Conservation (phyloP, 2,888 invertebrate genomes). For the Sepioteuthis lessoniana region DNA sequence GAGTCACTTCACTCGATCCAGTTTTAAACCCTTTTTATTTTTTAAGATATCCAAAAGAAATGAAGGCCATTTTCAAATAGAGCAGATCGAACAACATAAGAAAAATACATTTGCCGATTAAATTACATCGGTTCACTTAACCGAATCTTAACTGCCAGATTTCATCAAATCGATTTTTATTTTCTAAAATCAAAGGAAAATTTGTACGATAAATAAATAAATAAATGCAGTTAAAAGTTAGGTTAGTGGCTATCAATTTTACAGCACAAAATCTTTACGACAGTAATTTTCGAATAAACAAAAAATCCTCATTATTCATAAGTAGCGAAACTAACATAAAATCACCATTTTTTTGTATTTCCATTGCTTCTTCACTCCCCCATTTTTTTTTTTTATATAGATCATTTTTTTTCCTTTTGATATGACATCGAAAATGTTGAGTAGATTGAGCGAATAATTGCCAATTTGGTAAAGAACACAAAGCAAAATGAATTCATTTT, state of each 20-base stretch:
- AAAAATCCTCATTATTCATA: neutral
- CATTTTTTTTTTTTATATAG: neutral
- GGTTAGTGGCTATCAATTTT: neutral
- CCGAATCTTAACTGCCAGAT: neutral
- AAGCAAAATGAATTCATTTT: neutral
- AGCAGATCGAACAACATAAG: too few species aligned
- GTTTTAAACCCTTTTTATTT: too few species aligned
- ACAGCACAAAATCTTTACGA: neutral
- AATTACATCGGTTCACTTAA: too few species aligned
- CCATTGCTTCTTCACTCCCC: neutral
- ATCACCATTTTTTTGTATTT: neutral
- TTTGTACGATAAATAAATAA: too few species aligned
- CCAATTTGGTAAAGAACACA: neutral
- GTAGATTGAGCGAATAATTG: neutral
- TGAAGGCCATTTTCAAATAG: too few species aligned
- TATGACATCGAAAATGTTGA: neutral
- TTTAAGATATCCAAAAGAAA: too few species aligned
- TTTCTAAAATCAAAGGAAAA: neutral
- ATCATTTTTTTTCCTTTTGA: neutral
- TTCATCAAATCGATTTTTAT: neutral
- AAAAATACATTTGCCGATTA: too few species aligned
- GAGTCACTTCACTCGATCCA: too few species aligned
- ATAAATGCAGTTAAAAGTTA: neutral
- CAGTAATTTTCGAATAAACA: neutral
- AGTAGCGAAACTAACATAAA: neutral